Evolutionary conservation across 2,113 vertebrate species (phyloP), one percentile per base, ranked within the genome.

Genomic region (Chaenogobius annularis): DNA sequence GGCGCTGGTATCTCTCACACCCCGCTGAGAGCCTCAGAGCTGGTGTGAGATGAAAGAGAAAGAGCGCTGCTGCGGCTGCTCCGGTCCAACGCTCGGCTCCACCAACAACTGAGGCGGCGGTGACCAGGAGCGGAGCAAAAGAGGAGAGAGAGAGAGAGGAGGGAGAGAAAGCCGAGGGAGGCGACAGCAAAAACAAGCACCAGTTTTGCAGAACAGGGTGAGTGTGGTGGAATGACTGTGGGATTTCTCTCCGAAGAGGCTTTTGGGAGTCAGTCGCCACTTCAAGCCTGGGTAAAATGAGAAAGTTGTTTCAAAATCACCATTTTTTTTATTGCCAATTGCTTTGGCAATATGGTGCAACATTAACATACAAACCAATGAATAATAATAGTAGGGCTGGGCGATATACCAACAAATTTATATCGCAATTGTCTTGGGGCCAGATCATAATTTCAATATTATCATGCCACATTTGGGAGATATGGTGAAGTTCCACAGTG

Each of bases 21-120:
- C 93, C 93, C 93, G 85, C 90, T 94, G 92, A 93, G 85, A 88
- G 85, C 84, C 92, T 91, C 90, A 93, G 92, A 94, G 93, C 93
- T 94, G 93, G 91, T 94, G 93, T 91, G 88, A 80, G 81, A 31
- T 31, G 88, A 91, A 90, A 93, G 87, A 93, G 89, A 93, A 89
- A 80, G 89, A 87, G 88, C 85, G 86, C 87, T 81, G 90, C 80
- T 85, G 89, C 78, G 82, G 74, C 82, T 89, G 83, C 85, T 91
- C 86, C 90, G 82, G 84, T 75, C 78, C 77, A 73, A 71, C 70
- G 73, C 73, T 81, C 83, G 70, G 83, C 88, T 88, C 79, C 70
- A 83, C 78, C 85, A 87, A 79, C 73, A 82, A 90, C 82, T 83
- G 89, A 90, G 89, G 87, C 77, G 73, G 72, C 56, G 55, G 76